These are phyloP conservation scores for Chymomyza fuscimana DNA, from an alignment of 2,888 invertebrate genomes.

Conservation along the genomic window DNA sequence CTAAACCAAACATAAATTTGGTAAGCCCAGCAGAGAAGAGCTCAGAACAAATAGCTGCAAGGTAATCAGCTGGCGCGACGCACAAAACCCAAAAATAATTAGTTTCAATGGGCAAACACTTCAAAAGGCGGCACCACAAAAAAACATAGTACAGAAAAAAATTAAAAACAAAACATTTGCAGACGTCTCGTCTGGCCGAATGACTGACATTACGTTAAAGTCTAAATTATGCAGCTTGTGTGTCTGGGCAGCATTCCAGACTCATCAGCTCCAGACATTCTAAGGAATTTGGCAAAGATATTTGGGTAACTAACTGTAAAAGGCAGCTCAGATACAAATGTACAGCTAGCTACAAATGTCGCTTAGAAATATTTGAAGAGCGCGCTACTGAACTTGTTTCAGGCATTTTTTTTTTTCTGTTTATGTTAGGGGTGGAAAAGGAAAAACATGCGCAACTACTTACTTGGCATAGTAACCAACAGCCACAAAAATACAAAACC, in stretches of 20 bases:
- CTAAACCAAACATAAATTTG: slow-evolving; percentile 34
- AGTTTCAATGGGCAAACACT: slow-evolving; percentile 58
- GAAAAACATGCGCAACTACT: slow-evolving; percentile 24
- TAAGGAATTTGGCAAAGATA: slow-evolving; percentile 33
- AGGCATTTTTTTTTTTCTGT: slow-evolving; percentile 27
- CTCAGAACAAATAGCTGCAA: slow-evolving; percentile 52
- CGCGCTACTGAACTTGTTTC: slow-evolving; percentile 15
- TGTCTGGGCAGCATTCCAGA: slow-evolving; percentile 25
- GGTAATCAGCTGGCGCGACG: slow-evolving; percentile 57
- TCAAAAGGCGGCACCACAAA: slow-evolving; percentile 31
- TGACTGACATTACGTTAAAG: slow-evolving; percentile 48
- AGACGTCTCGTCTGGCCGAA: slow-evolving; percentile 20
- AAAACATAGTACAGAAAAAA: slow-evolving; percentile 26
- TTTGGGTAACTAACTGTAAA: not conserved
- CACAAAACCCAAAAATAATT: slow-evolving; percentile 49
- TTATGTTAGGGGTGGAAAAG: slow-evolving; percentile 59
- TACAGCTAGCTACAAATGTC: not conserved
- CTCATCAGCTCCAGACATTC: slow-evolving; percentile 5
- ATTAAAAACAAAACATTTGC: slow-evolving; percentile 43
- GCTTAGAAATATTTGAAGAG: not conserved
- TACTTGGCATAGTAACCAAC: not conserved
- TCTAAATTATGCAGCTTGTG: slow-evolving; percentile 61
- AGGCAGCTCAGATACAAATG: not conserved
- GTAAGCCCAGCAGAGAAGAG: slow-evolving; percentile 14
- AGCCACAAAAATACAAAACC: not conserved